These are phyloP conservation scores for Takifugu bimaculatus DNA, from an alignment of 2,113 vertebrate genomes.

Conservation along the genomic window DNA sequence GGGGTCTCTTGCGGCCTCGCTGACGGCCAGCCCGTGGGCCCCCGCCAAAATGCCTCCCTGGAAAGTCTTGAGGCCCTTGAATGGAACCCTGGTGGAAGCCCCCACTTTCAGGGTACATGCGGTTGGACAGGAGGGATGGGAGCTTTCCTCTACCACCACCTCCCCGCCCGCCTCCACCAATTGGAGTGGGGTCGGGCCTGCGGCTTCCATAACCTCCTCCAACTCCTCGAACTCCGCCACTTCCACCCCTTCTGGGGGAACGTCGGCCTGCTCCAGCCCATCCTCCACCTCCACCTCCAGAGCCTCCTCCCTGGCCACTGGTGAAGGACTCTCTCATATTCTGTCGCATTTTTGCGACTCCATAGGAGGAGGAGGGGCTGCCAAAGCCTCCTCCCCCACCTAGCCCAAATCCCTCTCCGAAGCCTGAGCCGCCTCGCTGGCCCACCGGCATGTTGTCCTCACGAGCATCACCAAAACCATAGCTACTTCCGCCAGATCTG, in stretches of 20 bases:
- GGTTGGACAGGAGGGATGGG: constrained; percentile 90
- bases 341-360: constrained; percentile 80
- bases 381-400: constrained; percentile 78
- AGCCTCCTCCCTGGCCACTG: constrained; percentile 74
- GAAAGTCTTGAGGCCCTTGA: constrained; percentile 81
- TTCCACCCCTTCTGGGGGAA: constrained; percentile 76
- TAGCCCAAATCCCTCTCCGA: constrained; percentile 70
- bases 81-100: constrained; percentile 77
- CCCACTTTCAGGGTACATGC: constrained; percentile 79
- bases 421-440: constrained; percentile 78
- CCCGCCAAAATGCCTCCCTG: constrained; percentile 84
- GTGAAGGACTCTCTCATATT: constrained; percentile 80
- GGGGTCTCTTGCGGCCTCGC: constrained; percentile 82
- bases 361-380: constrained; percentile 76
- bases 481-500: constrained; percentile 80
- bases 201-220: constrained; percentile 72
- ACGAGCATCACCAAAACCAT: constrained; percentile 82
- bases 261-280: constrained; percentile 78
- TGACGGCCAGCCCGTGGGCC: constrained; percentile 81
- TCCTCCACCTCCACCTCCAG: constrained; percentile 75
- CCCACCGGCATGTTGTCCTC: constrained; percentile 74
- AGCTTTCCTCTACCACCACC: constrained; percentile 81
- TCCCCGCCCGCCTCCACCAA: constrained; percentile 74
- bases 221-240: constrained; percentile 69
- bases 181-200: constrained; percentile 75